These are phyloP conservation scores for Ctenodactylus gundi DNA, from an alignment of 2,113 vertebrate species.

Conservation along the genomic window DNA sequence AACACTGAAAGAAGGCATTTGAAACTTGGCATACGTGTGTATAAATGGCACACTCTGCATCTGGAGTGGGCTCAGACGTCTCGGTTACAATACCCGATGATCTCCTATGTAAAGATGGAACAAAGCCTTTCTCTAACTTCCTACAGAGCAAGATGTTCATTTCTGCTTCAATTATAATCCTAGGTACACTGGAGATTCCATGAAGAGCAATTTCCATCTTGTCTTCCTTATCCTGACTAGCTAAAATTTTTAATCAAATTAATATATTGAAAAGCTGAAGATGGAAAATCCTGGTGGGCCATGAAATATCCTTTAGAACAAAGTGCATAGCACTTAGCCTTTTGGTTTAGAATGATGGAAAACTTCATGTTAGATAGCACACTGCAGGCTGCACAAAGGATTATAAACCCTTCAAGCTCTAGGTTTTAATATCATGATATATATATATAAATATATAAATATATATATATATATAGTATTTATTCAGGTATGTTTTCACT, in stretches of 20 bases:
- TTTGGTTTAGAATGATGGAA: conserved; percentile 58
- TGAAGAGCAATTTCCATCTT: conserved; percentile 53
- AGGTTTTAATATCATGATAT: conserved; percentile 47
- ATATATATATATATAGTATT: conserved; percentile 13
- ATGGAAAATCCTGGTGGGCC: conserved; percentile 67
- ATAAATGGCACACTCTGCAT: conserved; percentile 63
- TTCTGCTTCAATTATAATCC: conserved; percentile 62
- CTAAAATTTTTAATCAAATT: conserved; percentile 70
- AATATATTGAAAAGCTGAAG: conserved; percentile 66
- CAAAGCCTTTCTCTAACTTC: conserved; percentile 66
- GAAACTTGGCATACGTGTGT: conserved; percentile 58
- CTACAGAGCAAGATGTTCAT: conserved; percentile 57
- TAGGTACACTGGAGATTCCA: conserved; percentile 59
- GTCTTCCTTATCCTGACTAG: conserved; percentile 52
- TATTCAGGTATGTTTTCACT: conserved; percentile 52
- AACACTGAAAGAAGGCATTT: conserved; percentile 65
- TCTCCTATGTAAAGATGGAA: conserved; percentile 60
- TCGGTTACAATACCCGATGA: conserved; percentile 68
- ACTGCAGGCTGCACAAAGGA: conserved; percentile 36
- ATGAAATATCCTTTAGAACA: conserved; percentile 60
- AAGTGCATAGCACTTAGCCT: background rate
- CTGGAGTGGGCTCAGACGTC: conserved; percentile 68
- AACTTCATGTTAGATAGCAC: conserved; percentile 58
- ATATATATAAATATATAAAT: too few species aligned
- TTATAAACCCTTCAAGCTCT: conserved; percentile 43